A percentile compares a stretch with the other conserved stretches of the same genome.
Evolutionary conservation across 2,888 invertebrate genomes (phyloP).

Genomic region (Eupithecia inturbata): DNA sequence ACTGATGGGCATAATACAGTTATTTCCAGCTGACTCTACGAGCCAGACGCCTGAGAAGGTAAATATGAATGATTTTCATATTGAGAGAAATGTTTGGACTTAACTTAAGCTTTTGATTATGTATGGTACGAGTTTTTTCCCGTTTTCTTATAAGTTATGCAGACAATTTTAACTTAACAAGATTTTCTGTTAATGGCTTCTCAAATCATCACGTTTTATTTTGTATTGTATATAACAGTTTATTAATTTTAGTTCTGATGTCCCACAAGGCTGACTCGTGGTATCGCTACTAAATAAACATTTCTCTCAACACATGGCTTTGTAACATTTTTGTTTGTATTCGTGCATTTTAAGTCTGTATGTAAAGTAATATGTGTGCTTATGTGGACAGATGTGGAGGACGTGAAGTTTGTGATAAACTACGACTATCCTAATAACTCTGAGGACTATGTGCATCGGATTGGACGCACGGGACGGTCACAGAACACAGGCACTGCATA

Average conservation of each 20-base stretch:
- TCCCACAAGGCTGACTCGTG: conserved; percentile 36
- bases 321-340: conserved; percentile 38
- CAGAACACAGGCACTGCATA: conserved; percentile 97
- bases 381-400: conserved; percentile 94
- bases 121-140: conserved; percentile 7
- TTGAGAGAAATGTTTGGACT: conserved; percentile 41
- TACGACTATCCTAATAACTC: conserved; percentile 99
- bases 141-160: neutral
- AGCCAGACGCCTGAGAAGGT: conserved; percentile 60
- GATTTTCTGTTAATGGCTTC: conserved; percentile 19
- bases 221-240: conserved; percentile 13
- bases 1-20: conserved; percentile 83
- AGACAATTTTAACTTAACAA: conserved; percentile 17
- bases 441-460: conserved; percentile 98
- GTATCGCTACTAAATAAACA: conserved; percentile 33
- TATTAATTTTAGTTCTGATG: conserved; percentile 15
- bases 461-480: conserved; percentile 97
- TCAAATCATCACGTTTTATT: conserved; percentile 14
- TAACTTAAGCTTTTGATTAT: conserved; percentile 34
- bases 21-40: conserved; percentile 72
- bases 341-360: conserved; percentile 18
- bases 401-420: conserved; percentile 99
- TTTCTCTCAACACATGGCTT: conserved; percentile 41
- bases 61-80: conserved; percentile 53
- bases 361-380: conserved; percentile 27